These are phyloP conservation scores for Lasioglossum calceatum DNA, from an alignment of 2,888 invertebrate genomes.

Conservation along the genomic window DNA sequence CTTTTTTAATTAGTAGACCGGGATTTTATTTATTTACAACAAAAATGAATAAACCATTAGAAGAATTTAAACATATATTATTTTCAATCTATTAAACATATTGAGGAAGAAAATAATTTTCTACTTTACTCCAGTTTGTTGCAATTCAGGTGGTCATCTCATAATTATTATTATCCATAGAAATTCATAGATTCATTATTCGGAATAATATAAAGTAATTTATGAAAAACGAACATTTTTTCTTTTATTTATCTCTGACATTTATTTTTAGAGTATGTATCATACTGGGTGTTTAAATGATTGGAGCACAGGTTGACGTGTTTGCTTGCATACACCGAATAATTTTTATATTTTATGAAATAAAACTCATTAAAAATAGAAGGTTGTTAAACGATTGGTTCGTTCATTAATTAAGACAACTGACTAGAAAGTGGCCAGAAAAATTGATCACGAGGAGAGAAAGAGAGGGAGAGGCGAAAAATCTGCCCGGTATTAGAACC, in stretches of 20 bases:
- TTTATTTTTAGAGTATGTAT: not conserved
- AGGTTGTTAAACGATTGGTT: not conserved
- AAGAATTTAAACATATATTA: too few relatives aligned
- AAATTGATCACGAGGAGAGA: constrained; percentile 24
- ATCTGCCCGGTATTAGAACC: constrained; percentile 46
- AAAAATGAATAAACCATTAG: too few relatives aligned
- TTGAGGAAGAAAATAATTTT: too few relatives aligned
- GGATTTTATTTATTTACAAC: too few relatives aligned
- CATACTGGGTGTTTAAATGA: not conserved
- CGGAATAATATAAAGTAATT: not conserved
- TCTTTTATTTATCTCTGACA: not conserved
- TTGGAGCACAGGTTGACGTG: too few relatives aligned
- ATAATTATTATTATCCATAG: not conserved
- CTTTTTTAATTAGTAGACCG: too few relatives aligned
- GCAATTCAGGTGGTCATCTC: too few relatives aligned
- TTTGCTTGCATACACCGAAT: not conserved
- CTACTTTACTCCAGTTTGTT: too few relatives aligned
- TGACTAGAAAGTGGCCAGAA: constrained; percentile 7
- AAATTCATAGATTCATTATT: too few relatives aligned
- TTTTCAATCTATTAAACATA: too few relatives aligned
- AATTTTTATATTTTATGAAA: not conserved
- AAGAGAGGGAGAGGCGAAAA: constrained; percentile 32
- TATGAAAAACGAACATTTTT: not conserved
- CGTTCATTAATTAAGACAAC: constrained; percentile 42
- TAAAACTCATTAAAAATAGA: not conserved